A percentile compares a stretch with the other conserved stretches of the same genome.
phyloP scores from a whole-genome alignment of 2,797 vertebrate genomes.

The Kryptopterus vitreolus region DNA sequence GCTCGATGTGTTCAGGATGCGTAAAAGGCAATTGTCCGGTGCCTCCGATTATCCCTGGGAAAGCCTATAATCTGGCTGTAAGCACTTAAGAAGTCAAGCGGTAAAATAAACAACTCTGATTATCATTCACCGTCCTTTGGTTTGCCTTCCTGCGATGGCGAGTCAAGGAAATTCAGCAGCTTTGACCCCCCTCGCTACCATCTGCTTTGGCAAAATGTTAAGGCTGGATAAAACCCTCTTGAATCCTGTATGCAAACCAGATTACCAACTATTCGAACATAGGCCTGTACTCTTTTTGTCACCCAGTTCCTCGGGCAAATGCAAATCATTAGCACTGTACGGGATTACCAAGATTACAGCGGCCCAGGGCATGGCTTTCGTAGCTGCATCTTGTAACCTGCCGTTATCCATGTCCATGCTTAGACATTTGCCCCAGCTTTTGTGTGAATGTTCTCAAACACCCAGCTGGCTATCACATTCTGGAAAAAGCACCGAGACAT shows the following conservation, averaged over 20 bases:
- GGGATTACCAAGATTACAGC: constrained; percentile 77
- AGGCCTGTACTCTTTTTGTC: constrained; percentile 70
- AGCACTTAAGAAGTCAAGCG: constrained; percentile 87
- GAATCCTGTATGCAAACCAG: constrained; percentile 81
- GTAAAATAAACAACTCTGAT: constrained; percentile 90
- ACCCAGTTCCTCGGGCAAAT: constrained; percentile 78
- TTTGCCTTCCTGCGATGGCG: constrained; percentile 58
- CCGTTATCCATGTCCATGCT: constrained; percentile 54
- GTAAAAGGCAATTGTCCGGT: constrained; percentile 85
- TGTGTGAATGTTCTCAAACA: constrained; percentile 40
- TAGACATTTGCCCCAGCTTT: constrained; percentile 55
- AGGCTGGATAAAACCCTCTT: constrained; percentile 78
- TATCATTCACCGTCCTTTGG: constrained; percentile 82
- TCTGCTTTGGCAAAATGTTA: constrained; percentile 83
- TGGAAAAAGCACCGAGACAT: constrained; percentile 21
- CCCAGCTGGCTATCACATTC: constrained; percentile 41
- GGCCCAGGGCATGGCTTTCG: constrained; percentile 68
- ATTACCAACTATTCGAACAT: constrained; percentile 80
- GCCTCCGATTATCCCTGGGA: constrained; percentile 82
- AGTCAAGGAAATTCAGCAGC: constrained; percentile 62
- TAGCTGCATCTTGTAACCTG: constrained; percentile 66
- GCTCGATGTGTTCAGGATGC: constrained; percentile 75
- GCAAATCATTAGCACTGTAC: constrained; percentile 77
- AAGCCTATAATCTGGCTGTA: constrained; percentile 86
- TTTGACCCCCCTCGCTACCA: constrained; percentile 68